Conservation (phyloP, 2,113 vertebrate genomes). For the Xyrauchen texanus region DNA sequence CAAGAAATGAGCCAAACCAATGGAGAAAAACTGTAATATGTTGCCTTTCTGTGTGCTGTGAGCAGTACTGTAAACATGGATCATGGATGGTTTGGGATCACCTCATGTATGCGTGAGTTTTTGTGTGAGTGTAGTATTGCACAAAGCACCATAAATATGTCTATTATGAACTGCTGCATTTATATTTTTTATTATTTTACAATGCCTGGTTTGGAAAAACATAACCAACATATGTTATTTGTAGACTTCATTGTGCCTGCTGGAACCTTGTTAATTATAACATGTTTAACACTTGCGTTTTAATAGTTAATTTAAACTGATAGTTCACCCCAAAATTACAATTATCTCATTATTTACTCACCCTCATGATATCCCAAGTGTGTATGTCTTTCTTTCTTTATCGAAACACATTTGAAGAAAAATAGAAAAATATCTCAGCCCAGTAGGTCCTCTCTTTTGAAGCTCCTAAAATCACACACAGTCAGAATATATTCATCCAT, state of each 20-base stretch:
- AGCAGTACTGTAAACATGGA: slow-evolving; percentile 7
- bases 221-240: neutral
- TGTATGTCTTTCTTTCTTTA: too few species aligned
- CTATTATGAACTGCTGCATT: neutral
- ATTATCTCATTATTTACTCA: too few species aligned
- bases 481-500: too few species aligned
- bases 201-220: neutral
- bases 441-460: too few species aligned
- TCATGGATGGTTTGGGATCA: slow-evolving; percentile 46
- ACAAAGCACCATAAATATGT: slow-evolving; percentile 3
- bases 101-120: slow-evolving; percentile 16
- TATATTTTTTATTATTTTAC: neutral
- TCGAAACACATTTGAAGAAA: too few species aligned
- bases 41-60: neutral
- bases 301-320: neutral
- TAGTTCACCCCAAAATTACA: too few species aligned
- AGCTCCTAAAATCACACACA: too few species aligned
- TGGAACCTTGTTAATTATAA: neutral
- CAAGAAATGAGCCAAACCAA: too few species aligned
- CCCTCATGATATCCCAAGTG: too few species aligned
- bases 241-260: neutral
- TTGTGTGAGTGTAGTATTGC: neutral
- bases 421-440: too few species aligned
- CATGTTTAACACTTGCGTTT: neutral
- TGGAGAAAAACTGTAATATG: too few species aligned